phyloP scores from a whole-genome alignment of 2,113 vertebrate species.

The Xiphorhynchus elegans region DNA sequence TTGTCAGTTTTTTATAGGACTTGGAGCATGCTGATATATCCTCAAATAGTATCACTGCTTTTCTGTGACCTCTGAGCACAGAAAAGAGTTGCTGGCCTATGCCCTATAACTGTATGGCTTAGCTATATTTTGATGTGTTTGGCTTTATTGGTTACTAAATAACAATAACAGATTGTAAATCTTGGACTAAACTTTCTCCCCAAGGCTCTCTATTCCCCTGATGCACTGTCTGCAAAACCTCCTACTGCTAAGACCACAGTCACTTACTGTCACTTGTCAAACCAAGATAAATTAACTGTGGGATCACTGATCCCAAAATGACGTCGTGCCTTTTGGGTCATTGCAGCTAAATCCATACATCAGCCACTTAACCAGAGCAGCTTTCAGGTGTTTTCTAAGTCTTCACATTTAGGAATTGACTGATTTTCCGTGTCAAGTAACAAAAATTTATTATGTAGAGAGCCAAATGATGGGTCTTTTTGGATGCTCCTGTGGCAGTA shows the following conservation, averaged over 20 bases:
- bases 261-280: neutral
- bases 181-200: neutral
- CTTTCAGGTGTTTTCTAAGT: neutral
- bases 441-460: neutral
- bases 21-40: rapidly evolving
- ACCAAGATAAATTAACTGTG: neutral
- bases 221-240: neutral
- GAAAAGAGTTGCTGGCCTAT: neutral
- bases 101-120: neutral
- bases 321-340: neutral
- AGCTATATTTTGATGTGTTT: neutral
- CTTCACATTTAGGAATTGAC: neutral
- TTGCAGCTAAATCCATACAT: neutral
- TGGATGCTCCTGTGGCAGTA: neutral
- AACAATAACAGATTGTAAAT: neutral
- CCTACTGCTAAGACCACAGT: neutral
- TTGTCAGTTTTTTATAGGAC: neutral
- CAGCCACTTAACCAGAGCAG: neutral
- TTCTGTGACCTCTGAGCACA: neutral
- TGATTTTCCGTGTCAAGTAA: neutral
- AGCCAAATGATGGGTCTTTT: neutral
- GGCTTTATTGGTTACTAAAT: neutral
- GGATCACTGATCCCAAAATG: neutral
- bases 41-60: neutral
- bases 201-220: neutral